phyloP scores from a whole-genome alignment of 1,140 invertebrate genomes.

The Tetranychus cinnabarinus region DNA sequence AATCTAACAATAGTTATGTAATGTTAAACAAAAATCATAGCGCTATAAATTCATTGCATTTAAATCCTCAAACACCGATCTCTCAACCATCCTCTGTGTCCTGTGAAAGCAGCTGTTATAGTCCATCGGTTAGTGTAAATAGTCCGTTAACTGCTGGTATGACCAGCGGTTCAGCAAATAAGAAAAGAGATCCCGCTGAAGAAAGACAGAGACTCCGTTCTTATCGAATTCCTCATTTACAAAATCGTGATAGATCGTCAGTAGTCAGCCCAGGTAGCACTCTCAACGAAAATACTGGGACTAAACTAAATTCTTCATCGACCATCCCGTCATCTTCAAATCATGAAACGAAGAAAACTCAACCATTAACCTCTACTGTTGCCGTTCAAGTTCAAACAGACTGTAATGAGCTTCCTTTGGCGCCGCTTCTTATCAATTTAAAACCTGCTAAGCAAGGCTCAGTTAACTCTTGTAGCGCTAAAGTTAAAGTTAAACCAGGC shows the following conservation, averaged over 20 bases:
- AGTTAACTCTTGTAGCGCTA: background rate
- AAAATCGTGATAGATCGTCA: background rate
- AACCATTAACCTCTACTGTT: background rate
- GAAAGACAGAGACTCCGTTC: constrained; percentile 7
- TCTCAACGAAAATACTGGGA: background rate
- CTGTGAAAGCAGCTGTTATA: constrained; percentile 5
- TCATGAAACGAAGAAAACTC: background rate
- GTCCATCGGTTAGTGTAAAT: background rate
- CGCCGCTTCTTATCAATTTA: background rate
- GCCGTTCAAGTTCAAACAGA: constrained; percentile 2
- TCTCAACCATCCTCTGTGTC: constrained; percentile 5
- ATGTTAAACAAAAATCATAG: background rate
- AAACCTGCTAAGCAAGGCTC: background rate
- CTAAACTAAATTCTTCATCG: background rate
- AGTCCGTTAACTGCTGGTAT: background rate
- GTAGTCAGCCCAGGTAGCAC: background rate
- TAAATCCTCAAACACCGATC: background rate
- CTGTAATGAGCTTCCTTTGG: background rate
- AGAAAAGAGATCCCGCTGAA: constrained; percentile 5
- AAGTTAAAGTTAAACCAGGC: background rate
- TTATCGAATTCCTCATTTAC: constrained; percentile 9
- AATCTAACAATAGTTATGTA: background rate
- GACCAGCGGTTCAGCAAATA: background rate
- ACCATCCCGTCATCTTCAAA: background rate
- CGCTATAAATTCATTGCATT: background rate